Conservation (phyloP, 2,113 vertebrate genomes). For the Anhinga rufa region DNA sequence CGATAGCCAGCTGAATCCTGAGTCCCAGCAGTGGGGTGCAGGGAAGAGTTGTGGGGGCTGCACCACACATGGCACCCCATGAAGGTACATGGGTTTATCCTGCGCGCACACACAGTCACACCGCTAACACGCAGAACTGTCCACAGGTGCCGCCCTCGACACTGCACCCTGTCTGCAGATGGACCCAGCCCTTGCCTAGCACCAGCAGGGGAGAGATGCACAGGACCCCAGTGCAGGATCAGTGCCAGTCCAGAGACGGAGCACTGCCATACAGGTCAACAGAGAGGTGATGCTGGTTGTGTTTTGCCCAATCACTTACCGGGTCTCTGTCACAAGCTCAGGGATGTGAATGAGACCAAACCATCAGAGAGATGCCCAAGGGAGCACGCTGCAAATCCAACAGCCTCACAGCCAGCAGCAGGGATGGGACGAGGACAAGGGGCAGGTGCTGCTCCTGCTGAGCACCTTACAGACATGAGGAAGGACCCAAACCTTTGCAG, state of each 20-base stretch:
- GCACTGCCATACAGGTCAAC: accelerated
- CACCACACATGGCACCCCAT: accelerated
- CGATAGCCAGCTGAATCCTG: accelerated
- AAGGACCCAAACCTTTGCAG: background rate
- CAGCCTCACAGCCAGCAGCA: background rate
- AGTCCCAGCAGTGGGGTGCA: background rate
- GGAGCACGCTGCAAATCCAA: background rate
- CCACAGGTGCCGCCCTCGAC: accelerated
- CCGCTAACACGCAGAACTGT: accelerated
- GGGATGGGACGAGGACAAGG: background rate
- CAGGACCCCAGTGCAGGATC: background rate
- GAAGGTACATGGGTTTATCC: background rate
- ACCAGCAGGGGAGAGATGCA: too few species aligned
- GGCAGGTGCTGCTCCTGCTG: background rate
- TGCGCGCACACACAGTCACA: background rate
- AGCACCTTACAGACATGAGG: background rate
- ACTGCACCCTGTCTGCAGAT: background rate
- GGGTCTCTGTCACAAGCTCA: background rate
- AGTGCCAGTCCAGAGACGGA: accelerated
- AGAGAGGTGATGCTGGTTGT: background rate
- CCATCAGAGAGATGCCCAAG: accelerated
- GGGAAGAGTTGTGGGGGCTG: background rate
- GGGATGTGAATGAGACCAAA: accelerated
- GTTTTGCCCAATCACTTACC: background rate
- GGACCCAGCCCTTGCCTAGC: background rate